Base-by-base conservation (phyloP, 2,113 vertebrate species). In the Cottus gobio region DNA sequence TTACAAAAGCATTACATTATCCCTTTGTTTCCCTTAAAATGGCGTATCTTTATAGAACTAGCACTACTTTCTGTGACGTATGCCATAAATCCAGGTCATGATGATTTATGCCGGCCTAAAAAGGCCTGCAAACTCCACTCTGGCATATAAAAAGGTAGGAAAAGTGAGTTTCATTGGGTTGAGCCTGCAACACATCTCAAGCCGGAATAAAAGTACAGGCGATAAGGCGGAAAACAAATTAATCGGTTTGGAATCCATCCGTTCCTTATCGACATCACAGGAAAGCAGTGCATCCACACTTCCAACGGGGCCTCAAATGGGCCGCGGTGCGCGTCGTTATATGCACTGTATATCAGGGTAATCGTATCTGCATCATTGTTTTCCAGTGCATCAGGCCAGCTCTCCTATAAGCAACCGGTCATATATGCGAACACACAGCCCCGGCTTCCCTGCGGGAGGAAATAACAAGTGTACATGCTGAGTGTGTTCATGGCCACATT, bases 91-190 rank as follows among this genome's bases (percentile, higher is more conserved):
- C 65, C 77, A 61, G 91, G 90, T 86, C 87, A 86, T 16, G 56
- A 64, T 89, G 87, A 91, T 89, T 88, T 89, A 91, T 88, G 62
- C 65, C 72, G 61, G 54, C 82, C 54, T 37, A 73, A 79, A 87
- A 82, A 37, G 71, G 48, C 69, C 63, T 28, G 36, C 82, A 87
- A 87, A 89, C 83, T 79, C 54, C 28, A 58, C 68, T 73, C 34
- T 67, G 75, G 36, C 52, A 48, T 54, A 69, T n/a, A 75, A 84
- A 80, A 79, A 76, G 28, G 30, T 37, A 16, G 20, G 65, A 50
- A 77, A 85, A 83, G n/a, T 42, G n/a, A 63, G 48, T 85, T 80
- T 82, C 72, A 8, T 63, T 9, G 22, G 64, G 56, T 83, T 85
- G 46, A 60, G 42, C 65, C 64, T 44, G 73, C 42, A 52, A 79